phyloP scores from a whole-genome alignment of 2,113 vertebrate genomes.

The Cottus gobio region DNA sequence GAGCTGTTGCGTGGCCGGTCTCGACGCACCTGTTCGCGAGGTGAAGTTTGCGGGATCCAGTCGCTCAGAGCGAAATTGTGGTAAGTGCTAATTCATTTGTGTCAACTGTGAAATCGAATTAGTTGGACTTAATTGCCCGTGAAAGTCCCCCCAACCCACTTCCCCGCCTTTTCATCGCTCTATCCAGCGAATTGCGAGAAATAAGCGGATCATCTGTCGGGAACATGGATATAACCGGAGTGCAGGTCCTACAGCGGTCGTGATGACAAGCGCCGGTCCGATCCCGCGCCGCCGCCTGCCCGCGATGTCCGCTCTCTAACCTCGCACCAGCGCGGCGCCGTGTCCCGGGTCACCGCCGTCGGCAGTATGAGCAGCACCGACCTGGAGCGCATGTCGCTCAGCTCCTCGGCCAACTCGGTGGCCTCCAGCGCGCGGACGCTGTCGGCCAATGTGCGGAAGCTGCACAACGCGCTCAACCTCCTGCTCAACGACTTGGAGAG shows the following conservation, averaged over 20 bases:
- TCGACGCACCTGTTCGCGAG: constrained; percentile 11
- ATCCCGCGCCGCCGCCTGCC: constrained; percentile 46
- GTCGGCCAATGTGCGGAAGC: constrained; percentile 93
- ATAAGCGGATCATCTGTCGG: constrained; percentile 18
- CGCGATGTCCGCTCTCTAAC: constrained; percentile 56
- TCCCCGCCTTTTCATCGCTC: neutral
- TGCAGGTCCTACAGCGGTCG: constrained; percentile 28
- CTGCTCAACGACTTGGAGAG: constrained; percentile 93
- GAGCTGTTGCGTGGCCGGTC: constrained; percentile 33
- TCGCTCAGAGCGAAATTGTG: constrained; percentile 12
- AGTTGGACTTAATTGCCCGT: constrained; percentile 10
- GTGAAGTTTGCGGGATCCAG: constrained; percentile 27
- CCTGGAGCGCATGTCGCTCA: constrained; percentile 90
- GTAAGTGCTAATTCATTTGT: constrained; percentile 32
- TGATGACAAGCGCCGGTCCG: constrained; percentile 59
- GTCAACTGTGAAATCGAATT: constrained; percentile 6
- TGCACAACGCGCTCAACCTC: constrained; percentile 93
- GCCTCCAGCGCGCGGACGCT: constrained; percentile 88
- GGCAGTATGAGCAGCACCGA: constrained; percentile 88
- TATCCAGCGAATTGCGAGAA: constrained; percentile 1
- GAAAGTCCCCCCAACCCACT: neutral
- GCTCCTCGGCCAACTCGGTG: constrained; percentile 89
- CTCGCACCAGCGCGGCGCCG: constrained; percentile 62
- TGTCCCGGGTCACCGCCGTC: constrained; percentile 59
- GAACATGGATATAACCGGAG: constrained; percentile 46